Evolutionary conservation across 2,113 vertebrate genomes (phyloP), one percentile per base, ranked within the genome.

Genomic region (Andinoacara biseriatus): DNA sequence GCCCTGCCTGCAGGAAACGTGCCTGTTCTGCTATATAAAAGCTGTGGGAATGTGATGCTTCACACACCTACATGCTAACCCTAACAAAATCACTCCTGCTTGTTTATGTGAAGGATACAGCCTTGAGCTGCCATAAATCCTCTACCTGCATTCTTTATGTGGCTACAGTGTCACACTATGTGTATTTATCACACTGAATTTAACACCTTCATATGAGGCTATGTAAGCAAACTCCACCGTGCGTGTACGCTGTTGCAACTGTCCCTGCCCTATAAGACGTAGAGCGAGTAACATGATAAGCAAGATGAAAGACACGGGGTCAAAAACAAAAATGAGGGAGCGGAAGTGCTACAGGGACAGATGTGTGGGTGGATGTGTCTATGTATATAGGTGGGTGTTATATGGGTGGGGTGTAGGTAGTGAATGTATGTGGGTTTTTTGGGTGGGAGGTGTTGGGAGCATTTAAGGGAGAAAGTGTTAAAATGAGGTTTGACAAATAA

Each of bases 331-430:
- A 76, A 56, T n/a, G 2, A 24, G 59, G 31, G 52, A 69, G 82
- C 80, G 72, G 46, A 77, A 72, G 49, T 46, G 58, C 24, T 57
- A 57, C 33, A 57, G 60, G 74, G 76, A 35, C 15, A 31, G 54
- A 82, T 61, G 43, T 46, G 81, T 74, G 59, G 88, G 82, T 89
- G 60, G 59, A 65, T 82, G 58, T 63, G 58, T 67, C 4, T 61
- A 38, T 86, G 40, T 57, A 54, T 69, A 69, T 58, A 76, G 86
- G 81, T 62, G 82, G 81, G 84, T 88, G 88, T 81, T 86, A 87
- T 33, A 84, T 86, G 91, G 92, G 91, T 83, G 87, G 82, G 79
- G 89, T 90, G 83, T 26, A 76, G 80, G 80, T 61, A 58, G 9
- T 62, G 26, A 79, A 52, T 61, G 62, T 52, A 22, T 86, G 72